phyloP scores from a whole-genome alignment of 2,113 vertebrate species.

The Cryptotis parvus region DNA sequence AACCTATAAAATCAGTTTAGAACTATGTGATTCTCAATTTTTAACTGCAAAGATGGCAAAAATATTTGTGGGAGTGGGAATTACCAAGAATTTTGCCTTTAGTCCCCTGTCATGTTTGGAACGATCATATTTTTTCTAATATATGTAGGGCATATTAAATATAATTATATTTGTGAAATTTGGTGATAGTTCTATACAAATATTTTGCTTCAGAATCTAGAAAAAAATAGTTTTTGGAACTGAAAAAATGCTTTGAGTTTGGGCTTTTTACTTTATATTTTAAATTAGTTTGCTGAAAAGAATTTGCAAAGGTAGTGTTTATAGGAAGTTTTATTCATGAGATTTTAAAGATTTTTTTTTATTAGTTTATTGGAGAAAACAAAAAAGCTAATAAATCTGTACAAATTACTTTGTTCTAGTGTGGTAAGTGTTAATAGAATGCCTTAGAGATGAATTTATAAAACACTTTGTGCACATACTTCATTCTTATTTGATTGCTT shows the following conservation, averaged over 20 bases:
- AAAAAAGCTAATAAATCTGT: conserved; percentile 28
- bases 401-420: neutral
- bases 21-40: conserved; percentile 12
- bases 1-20: neutral
- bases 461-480: neutral
- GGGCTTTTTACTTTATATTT: neutral
- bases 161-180: conserved; percentile 30
- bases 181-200: neutral
- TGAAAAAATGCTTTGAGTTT: conserved; percentile 50
- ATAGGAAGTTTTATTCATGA: neutral
- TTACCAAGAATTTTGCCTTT: conserved; percentile 35
- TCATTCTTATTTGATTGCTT: conserved; percentile 11
- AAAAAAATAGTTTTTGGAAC: conserved; percentile 9
- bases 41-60: conserved; percentile 14
- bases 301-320: neutral
- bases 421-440: conserved; percentile 38
- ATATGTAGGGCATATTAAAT: neutral
- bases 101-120: neutral
- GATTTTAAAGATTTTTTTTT: conserved; percentile 50
- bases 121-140: conserved; percentile 45
- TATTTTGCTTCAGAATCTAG: conserved; percentile 30
- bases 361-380: conserved; percentile 14
- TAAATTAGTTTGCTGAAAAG: conserved; percentile 41
- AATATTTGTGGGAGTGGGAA: neutral
- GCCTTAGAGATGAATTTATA: conserved; percentile 17